These are phyloP conservation scores for Sporophila hypoxantha DNA, from an alignment of 2,113 vertebrate species.

Conservation along the genomic window DNA sequence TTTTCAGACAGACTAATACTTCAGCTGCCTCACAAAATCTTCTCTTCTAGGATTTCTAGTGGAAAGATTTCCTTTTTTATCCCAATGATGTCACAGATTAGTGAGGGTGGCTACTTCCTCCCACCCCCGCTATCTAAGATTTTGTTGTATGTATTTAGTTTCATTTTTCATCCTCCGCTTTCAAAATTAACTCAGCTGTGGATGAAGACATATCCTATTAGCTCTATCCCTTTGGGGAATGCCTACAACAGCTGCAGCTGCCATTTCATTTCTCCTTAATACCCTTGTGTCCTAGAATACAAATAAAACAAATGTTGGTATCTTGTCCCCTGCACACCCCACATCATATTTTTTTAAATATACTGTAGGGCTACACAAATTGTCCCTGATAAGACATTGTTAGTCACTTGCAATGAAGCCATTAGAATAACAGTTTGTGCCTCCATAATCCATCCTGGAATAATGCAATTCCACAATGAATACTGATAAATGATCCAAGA, in stretches of 20 bases:
- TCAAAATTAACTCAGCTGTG: conserved; percentile 51
- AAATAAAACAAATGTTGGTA: conserved; percentile 53
- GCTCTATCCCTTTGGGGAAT: conserved; percentile 33
- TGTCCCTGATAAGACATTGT: conserved; percentile 5
- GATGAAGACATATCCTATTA: conserved; percentile 61
- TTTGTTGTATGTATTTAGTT: conserved; percentile 11
- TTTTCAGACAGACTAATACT: background rate
- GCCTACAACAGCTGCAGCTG: conserved; percentile 59
- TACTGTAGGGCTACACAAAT: background rate
- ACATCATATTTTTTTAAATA: background rate
- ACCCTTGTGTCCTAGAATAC: conserved; percentile 63
- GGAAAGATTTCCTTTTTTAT: conserved; percentile 28
- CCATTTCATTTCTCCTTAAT: conserved; percentile 64
- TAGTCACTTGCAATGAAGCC: conserved; percentile 4
- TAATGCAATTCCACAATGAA: conserved; percentile 36
- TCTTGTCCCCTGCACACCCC: background rate
- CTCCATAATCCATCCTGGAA: conserved; percentile 1
- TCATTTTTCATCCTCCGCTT: conserved; percentile 41
- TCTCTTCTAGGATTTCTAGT: background rate
- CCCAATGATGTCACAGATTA: conserved; percentile 17
- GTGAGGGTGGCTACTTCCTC: background rate
- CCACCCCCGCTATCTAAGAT: background rate
- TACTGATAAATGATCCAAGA: conserved; percentile 10
- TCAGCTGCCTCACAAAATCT: background rate
- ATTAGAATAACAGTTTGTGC: conserved; percentile 8